These are phyloP conservation scores for Carettochelys insculpta DNA, from an alignment of 2,113 vertebrate species.

Conservation along the genomic window DNA sequence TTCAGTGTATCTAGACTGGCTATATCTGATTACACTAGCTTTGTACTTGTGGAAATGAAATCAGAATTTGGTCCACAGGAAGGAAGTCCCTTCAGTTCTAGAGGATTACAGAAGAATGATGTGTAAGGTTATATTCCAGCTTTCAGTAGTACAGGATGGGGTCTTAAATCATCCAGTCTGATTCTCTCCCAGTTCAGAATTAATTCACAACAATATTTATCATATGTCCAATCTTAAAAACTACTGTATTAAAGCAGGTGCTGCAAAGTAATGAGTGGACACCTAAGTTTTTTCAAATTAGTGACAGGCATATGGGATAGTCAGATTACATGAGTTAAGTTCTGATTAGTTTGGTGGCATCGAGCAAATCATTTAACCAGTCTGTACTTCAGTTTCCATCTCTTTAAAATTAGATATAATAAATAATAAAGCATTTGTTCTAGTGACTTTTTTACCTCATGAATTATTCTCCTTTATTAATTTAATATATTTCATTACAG, in stretches of 20 bases:
- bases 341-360: background rate
- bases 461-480: background rate
- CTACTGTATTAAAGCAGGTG: background rate
- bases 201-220: background rate
- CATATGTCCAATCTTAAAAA: background rate
- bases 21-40: background rate
- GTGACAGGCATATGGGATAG: background rate
- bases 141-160: background rate
- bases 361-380: background rate
- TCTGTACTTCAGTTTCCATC: background rate
- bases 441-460: background rate
- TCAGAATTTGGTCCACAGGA: background rate
- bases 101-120: background rate
- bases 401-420: background rate
- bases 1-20: background rate
- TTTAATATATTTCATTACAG: background rate
- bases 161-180: background rate
- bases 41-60: background rate
- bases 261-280: background rate
- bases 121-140: background rate
- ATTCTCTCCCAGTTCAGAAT: background rate
- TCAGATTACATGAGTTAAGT: background rate
- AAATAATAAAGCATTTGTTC: background rate
- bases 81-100: background rate
- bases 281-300: background rate